Conservation (phyloP, 2,797 vertebrate genomes). For the Pipistrellus nathusii region DNA sequence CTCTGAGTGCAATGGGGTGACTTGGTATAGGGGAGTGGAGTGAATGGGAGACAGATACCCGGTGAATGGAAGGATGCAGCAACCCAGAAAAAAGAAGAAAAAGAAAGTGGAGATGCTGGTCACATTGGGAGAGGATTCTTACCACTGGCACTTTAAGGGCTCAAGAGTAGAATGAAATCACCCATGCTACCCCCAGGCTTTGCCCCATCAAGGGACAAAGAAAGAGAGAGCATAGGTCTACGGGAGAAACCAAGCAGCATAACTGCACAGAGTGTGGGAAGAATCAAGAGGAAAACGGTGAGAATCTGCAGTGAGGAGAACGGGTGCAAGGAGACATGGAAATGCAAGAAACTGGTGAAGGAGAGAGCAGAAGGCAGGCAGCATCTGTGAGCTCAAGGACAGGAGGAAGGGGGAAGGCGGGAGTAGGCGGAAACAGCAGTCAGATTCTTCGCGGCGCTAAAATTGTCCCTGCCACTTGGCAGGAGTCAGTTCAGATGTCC, state of each 20-base stretch:
- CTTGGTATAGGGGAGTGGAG: background rate
- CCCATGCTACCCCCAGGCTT: background rate
- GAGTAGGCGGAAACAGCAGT: slow-evolving; percentile 82
- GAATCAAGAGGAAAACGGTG: background rate
- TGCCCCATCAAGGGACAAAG: background rate
- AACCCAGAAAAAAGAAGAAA: background rate
- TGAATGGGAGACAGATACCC: background rate
- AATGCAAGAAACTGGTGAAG: slow-evolving; percentile 65
- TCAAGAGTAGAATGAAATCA: background rate
- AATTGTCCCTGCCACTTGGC: slow-evolving; percentile 84
- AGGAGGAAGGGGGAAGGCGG: slow-evolving; percentile 82
- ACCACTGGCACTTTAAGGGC: background rate
- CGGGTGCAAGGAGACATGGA: slow-evolving; percentile 71
- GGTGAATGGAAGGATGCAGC: background rate
- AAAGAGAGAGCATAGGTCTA: background rate
- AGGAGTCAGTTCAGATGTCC: slow-evolving; percentile 78
- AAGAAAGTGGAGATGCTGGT: background rate
- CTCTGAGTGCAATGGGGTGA: background rate
- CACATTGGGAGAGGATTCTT: background rate
- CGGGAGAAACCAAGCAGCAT: background rate
- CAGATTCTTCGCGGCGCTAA: slow-evolving; percentile 81
- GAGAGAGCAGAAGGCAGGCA: slow-evolving; percentile 83
- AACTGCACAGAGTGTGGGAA: too few species aligned
- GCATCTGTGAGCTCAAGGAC: slow-evolving; percentile 82
- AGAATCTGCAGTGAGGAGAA: slow-evolving; percentile 61